Base-by-base conservation (phyloP, 2,113 vertebrate genomes). In the Gila orcuttii region DNA sequence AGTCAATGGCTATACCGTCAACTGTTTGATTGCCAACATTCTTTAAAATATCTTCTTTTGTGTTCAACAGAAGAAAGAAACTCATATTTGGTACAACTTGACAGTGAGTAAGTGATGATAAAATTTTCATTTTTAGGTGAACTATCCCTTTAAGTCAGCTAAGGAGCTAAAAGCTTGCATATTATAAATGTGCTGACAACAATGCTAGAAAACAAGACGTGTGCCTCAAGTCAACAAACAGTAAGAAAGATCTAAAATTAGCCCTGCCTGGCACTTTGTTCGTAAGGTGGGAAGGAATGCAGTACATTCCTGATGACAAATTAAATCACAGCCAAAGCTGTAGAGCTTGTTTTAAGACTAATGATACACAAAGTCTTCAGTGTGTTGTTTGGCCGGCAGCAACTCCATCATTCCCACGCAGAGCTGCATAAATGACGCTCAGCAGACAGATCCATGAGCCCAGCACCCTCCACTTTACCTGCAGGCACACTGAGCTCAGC, bases 361-460 rank as follows among this genome's bases (percentile, higher is more conserved):
- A 89, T 82, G 79, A 81, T 55, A 73, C 76, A 89, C 82, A 64
- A 52, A 77, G 85, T 85, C 77, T 79, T 84, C 60, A 31, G 60
- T 84, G 87, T 87, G 83, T 79, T 80, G 75, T 89, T 85, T 85
- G 64, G 60, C 85, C 82, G 10, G n/a, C 73, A 84, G 79, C 83
- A 85, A 82, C 79, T 87, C 85, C 78, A 89, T 89, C 88, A 85
- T 83, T 84, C 83, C 47, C 42, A 82, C 86, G 64, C 86, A 87
- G 85, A 83, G 73, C 42, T 80, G 55, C 86, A 79, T 87, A 79
- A 89, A 89, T 82, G 81, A 78, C 78, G 75, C 31, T 87, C 88
- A 79, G 86, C 79, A 87, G 74, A 85, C 86, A 87, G 82, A 87
- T 82, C 68, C 77, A 79, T 86, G 85, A 89, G 69, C 77, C 85